phyloP scores from a whole-genome alignment of 2,888 invertebrate genomes.

The Priapulus caudatus region DNA sequence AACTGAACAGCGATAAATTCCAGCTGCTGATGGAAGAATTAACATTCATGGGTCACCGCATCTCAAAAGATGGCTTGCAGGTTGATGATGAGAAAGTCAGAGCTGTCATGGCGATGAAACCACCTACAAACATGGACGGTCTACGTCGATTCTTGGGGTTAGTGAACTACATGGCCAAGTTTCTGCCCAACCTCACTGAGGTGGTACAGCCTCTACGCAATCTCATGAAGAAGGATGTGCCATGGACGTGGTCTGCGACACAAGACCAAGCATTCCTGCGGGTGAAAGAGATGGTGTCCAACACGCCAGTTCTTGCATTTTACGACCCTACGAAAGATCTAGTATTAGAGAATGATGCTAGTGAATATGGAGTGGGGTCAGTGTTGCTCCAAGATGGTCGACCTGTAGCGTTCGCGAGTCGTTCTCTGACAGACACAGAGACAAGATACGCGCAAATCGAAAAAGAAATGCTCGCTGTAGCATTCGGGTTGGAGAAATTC shows the following conservation, averaged over 20 bases:
- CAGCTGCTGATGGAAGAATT: background rate
- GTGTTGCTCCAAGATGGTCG: background rate
- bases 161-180: background rate
- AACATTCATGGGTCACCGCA: background rate
- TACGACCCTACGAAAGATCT: background rate
- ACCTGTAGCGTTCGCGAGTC: background rate
- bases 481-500: background rate
- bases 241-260: background rate
- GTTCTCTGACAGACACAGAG: background rate
- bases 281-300: background rate
- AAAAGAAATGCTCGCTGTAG: background rate
- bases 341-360: background rate
- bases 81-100: slow-evolving; percentile 1
- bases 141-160: background rate
- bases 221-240: background rate
- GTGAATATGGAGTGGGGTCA: background rate
- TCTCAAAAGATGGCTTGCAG: background rate
- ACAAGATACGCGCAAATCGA: background rate
- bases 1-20: background rate
- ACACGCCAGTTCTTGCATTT: background rate
- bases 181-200: background rate
- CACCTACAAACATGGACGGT: background rate
- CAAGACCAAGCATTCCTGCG: background rate
- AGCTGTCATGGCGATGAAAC: background rate
- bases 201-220: background rate